Base-by-base conservation (phyloP, 2,888 invertebrate species). In the Linyphia triangularis region DNA sequence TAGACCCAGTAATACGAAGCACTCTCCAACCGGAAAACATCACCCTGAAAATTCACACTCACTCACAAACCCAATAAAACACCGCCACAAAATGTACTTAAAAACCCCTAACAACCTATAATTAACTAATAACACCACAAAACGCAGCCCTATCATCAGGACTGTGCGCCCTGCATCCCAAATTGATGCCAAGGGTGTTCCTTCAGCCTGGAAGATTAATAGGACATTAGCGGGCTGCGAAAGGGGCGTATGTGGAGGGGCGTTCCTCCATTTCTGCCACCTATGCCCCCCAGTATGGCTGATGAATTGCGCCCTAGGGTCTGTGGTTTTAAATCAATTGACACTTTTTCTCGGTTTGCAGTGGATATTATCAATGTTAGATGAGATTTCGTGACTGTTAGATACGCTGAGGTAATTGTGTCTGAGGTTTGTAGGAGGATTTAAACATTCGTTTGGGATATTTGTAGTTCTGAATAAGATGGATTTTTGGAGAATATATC, bases 301-400 rank as follows among this genome's bases (percentile, higher is more conserved):
- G 85, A 85, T 85, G 85, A 78, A 85, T 85, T 65, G 85, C 61
- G 33, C 85, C 85, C 79, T 67, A n/a, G 85, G 77, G 85, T 69
- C 78, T 70, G 33, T 37, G 72, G 16, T 30, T 79, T 85, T 85
- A 78, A 85, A 85, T 85, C 85, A 85, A 85, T 85, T 85, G 85
- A 85, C 85, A 85, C 63, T 65, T 72, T 57, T 79, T 63, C 30
- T n/a, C 13, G 51, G 51, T 13, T 0, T n/a, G 51, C 51, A 13
- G 16, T 16, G 13, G 51, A 16, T 13, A n/a, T 6, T 33, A 33
- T 33, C 33, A 33, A 33, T 33, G 33, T 33, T 33, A 9, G 33
- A 33, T 33, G 33, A 33, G 33, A 9, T 33, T n/a, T n/a, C n/a
- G n/a, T n/a, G n/a, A n/a, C n/a, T n/a, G n/a, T n/a, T n/a, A n/a